Evolutionary conservation across 2,888 invertebrate genomes (phyloP).

Genomic region (Pimpla rufipes): DNA sequence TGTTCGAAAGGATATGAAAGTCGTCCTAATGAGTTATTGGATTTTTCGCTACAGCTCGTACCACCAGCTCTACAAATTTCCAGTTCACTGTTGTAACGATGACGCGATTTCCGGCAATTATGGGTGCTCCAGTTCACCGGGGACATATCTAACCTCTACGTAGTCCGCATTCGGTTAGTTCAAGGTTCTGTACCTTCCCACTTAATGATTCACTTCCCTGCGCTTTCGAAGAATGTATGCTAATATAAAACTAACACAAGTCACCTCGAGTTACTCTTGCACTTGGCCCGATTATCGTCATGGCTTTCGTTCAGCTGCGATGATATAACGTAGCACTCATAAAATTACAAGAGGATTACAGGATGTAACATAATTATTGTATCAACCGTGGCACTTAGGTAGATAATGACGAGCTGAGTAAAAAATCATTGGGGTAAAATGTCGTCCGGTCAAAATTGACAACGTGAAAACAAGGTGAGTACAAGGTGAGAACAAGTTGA

Average conservation of each 20-base stretch:
- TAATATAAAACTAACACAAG: not conserved
- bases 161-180: not conserved
- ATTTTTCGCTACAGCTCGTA: constrained; percentile 26
- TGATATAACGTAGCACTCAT: not conserved
- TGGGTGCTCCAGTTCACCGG: constrained; percentile 14
- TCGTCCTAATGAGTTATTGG: constrained; percentile 53
- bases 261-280: not conserved
- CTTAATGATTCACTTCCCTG: not conserved
- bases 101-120: constrained; percentile 55
- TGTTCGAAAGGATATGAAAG: constrained; percentile 39
- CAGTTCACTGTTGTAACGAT: constrained; percentile 29
- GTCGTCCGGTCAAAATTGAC: no score
- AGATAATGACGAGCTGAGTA: no score
- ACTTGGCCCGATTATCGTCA: not conserved
- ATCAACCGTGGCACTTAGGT: no score
- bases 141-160: not conserved
- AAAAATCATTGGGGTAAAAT: no score
- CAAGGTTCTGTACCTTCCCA: not conserved
- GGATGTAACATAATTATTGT: no score
- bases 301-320: not conserved
- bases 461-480: no score
- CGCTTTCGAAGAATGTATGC: not conserved
- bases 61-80: constrained; percentile 25
- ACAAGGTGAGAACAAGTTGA: no score
- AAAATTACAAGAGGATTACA: not conserved